Percentiles rank a stretch among this genome's conserved stretches.
phyloP scores from a whole-genome alignment of 2,797 vertebrate genomes.

The Fistularia tabacaria region DNA sequence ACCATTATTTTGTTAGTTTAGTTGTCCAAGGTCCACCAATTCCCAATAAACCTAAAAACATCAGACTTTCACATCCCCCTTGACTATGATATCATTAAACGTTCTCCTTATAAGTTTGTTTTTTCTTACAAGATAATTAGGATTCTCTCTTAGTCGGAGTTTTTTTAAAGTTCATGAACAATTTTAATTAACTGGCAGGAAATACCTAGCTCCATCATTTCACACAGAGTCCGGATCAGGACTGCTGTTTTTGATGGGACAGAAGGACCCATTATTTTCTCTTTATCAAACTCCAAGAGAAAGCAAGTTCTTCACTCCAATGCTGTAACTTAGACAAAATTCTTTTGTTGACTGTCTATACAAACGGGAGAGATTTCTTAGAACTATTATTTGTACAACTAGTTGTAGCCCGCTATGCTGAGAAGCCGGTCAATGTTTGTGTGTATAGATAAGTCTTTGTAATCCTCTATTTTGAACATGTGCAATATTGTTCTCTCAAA shows the following conservation, averaged over 20 bases:
- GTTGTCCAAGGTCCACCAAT: not conserved
- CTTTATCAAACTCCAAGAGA: constrained; percentile 4
- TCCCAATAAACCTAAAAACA: constrained; percentile 11
- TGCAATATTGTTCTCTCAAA: constrained; percentile 20
- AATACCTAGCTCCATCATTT: constrained; percentile 29
- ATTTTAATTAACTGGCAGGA: constrained; percentile 55
- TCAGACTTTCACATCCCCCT: not conserved
- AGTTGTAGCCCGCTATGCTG: not conserved
- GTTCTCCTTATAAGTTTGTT: constrained; percentile 17
- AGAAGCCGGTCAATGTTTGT: constrained; percentile 1
- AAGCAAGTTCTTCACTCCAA: too few relatives aligned
- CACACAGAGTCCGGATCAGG: constrained; percentile 34
- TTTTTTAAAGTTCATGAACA: constrained; percentile 42
- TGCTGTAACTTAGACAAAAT: too few relatives aligned
- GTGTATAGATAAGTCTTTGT: constrained; percentile 2
- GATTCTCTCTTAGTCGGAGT: constrained; percentile 27
- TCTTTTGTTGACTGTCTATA: too few relatives aligned
- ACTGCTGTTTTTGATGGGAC: constrained; percentile 28
- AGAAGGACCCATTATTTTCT: constrained; percentile 15
- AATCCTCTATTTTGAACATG: constrained; percentile 2
- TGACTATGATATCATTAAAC: constrained; percentile 12
- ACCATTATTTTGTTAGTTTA: too few relatives aligned
- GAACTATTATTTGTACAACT: not conserved
- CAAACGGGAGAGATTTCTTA: not conserved
- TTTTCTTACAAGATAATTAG: constrained; percentile 46